A percentile compares a stretch with the other conserved stretches of the same genome.
These are phyloP conservation scores for Junonia oenone DNA, from an alignment of 2,888 invertebrate genomes.

Conservation along the genomic window DNA sequence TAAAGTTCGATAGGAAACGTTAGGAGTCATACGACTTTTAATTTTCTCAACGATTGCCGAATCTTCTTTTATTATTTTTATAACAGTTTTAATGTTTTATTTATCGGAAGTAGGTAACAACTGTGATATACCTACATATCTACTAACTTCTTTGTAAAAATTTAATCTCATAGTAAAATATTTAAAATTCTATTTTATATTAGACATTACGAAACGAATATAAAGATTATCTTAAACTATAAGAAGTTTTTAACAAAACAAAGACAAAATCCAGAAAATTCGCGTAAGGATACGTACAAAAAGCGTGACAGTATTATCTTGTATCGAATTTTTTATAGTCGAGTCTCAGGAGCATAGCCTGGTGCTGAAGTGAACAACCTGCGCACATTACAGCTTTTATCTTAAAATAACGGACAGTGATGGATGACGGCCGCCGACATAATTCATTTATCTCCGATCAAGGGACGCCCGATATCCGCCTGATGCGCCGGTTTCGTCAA, in stretches of 20 bases:
- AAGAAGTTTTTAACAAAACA: no score
- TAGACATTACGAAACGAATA: no score
- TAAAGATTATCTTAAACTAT: no score
- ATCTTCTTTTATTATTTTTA: constrained; percentile 7
- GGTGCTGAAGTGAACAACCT: constrained; percentile 39
- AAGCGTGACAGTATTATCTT: not conserved
- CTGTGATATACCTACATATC: no score
- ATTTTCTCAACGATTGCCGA: constrained; percentile 8
- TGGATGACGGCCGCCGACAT: constrained; percentile 54
- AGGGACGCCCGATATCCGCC: constrained; percentile 38
- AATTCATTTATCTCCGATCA: constrained; percentile 70
- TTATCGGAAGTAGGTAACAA: no score
- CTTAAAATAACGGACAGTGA: constrained; percentile 67
- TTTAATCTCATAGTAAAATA: no score
- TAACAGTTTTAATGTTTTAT: no score
- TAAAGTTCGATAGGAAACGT: constrained; percentile 26
- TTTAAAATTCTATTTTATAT: no score
- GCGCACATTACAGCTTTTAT: constrained; percentile 55
- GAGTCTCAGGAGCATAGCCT: constrained; percentile 1
- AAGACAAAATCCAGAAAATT: not conserved
- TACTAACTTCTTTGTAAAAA: no score
- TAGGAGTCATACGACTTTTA: constrained; percentile 14
- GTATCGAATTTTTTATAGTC: not conserved
- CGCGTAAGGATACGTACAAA: not conserved
- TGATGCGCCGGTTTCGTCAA: constrained; percentile 21